Conservation (phyloP, 2,797 vertebrate genomes). For the Leptatherina wallacei region DNA sequence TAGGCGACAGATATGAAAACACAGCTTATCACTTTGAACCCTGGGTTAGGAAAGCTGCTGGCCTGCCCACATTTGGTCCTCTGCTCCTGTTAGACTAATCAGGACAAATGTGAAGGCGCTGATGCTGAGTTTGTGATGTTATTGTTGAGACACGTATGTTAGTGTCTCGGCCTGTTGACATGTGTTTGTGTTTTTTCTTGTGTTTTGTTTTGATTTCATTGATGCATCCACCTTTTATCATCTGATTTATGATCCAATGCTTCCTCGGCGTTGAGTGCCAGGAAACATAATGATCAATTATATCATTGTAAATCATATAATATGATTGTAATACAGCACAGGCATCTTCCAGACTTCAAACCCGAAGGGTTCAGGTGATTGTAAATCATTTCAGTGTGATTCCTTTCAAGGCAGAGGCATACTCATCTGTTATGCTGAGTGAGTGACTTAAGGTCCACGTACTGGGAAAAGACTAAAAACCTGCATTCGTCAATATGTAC, state of each 20-base stretch:
- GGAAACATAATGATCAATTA: constrained; percentile 80
- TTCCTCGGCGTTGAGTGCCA: constrained; percentile 70
- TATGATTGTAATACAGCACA: constrained; percentile 70
- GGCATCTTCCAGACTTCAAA: constrained; percentile 76
- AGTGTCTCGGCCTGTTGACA: constrained; percentile 30
- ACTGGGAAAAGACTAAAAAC: constrained; percentile 27
- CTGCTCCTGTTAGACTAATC: constrained; percentile 45
- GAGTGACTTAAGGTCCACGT: constrained; percentile 23
- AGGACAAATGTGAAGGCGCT: constrained; percentile 16
- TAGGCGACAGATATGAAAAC: constrained; percentile 57
- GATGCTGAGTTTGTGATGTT: constrained; percentile 38
- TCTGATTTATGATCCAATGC: constrained; percentile 69
- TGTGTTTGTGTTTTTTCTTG: constrained; percentile 49
- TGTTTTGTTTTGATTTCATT: constrained; percentile 60
- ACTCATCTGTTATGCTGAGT: constrained; percentile 64
- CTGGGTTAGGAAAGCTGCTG: constrained; percentile 2
- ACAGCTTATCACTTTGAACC: constrained; percentile 29
- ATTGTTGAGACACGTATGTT: constrained; percentile 24
- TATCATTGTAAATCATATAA: constrained; percentile 72
- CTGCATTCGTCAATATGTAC: constrained; percentile 10
- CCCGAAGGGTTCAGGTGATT: constrained; percentile 60
- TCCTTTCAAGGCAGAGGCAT: constrained; percentile 58
- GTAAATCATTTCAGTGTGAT: constrained; percentile 69
- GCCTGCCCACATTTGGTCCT: constrained; percentile 2
- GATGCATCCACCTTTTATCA: constrained; percentile 64